Base-by-base conservation (phyloP, 2,797 vertebrate species). In the Notolabrus celidotus region DNA sequence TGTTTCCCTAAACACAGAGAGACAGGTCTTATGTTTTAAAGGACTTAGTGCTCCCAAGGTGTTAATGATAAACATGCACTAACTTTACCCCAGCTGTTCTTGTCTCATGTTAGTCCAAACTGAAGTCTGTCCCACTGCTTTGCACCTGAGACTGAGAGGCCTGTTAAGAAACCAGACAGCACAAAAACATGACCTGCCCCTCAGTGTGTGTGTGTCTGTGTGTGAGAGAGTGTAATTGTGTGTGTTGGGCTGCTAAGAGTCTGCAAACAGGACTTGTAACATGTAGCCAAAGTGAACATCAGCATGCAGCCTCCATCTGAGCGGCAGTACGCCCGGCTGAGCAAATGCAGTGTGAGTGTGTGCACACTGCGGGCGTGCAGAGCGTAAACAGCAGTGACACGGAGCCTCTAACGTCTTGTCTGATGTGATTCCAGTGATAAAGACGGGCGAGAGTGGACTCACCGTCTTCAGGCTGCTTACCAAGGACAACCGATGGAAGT, bases 401-500 rank as follows among this genome's bases (percentile, higher is more conserved):
- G 0, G 38, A 71, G 51, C 57, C 53, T 70, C 50, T 10, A 25
- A 67, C 9, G 0, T 67, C 56, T 61, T 1, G 3, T 79, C 63
- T 63, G 36, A 43, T 91, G 64, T 83, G 58, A n/a, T 80, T 84
- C 7, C 79, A 96, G 95, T 96, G 91, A 95, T 96, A 64, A 94
- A 92, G 87, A 95, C 91, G 0, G 95, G 95, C 0, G 94, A 96
- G 89, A 95, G 92, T 0, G 94, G 94, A 14, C 87, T 93, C 67
- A 93, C 92, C 0, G 92, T 95, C 38, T 96, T 96, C 86, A 85
- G 94, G 79, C 90, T 96, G 50, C 94, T 96, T 71, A 96, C 95
- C 67, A 96, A 96, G 84, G 88, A 89, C 12, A 92, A 92, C 11
- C 39, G 71, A 17, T 96, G 95, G 95, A 79, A 93, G 69, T 96